A percentile compares a stretch with the other conserved stretches of the same genome.
These are phyloP conservation scores for Xiphophorus birchmanni DNA, from an alignment of 2,797 vertebrate species.

Conservation along the genomic window DNA sequence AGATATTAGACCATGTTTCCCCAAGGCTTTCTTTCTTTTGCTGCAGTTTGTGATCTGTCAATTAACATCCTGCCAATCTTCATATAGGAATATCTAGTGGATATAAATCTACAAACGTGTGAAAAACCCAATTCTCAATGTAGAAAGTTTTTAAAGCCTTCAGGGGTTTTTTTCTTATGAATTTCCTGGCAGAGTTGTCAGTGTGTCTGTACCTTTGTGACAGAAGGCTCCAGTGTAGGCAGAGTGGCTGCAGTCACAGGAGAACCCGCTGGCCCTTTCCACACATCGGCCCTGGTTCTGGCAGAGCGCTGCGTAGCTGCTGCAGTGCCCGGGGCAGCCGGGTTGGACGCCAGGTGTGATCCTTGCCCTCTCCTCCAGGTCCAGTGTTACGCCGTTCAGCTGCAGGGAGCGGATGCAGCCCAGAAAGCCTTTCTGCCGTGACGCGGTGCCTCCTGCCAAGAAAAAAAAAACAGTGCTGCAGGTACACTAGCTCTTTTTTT, in stretches of 20 bases:
- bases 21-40: constrained; percentile 2
- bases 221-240: constrained; percentile 88
- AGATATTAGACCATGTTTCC: constrained; percentile 3
- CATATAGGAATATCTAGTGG: constrained; percentile 11
- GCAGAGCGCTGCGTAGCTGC: constrained; percentile 87
- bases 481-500: neutral
- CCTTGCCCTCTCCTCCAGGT: constrained; percentile 89
- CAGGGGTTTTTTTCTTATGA: neutral
- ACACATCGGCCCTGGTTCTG: constrained; percentile 88
- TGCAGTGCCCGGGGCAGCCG: constrained; percentile 91
- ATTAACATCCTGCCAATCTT: constrained; percentile 13
- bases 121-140: neutral
- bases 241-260: constrained; percentile 86
- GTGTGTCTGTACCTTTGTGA: constrained; percentile 58
- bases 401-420: constrained; percentile 89
- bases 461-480: neutral
- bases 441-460: constrained; percentile 86
- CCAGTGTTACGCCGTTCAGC: constrained; percentile 87
- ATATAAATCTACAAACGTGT: neutral
- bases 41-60: constrained; percentile 17
- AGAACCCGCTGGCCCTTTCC: constrained; percentile 85
- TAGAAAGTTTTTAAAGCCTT: neutral
- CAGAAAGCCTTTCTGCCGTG: constrained; percentile 89
- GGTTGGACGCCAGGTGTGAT: constrained; percentile 86
- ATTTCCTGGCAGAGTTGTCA: neutral